phyloP scores from a whole-genome alignment of 1,140 invertebrate species.

The Rhagoletis pomonella region DNA sequence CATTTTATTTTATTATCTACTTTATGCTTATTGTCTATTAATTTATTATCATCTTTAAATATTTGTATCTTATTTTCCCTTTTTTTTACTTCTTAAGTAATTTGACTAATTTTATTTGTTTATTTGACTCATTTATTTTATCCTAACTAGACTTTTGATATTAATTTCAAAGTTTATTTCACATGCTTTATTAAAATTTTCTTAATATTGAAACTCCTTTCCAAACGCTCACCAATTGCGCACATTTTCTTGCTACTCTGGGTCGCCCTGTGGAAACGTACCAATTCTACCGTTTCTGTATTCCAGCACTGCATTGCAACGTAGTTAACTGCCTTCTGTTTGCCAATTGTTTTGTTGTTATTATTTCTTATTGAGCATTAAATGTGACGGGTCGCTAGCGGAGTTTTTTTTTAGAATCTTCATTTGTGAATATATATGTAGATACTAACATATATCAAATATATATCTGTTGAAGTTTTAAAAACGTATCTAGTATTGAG shows the following conservation, averaged over 20 bases:
- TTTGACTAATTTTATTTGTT: too few species aligned
- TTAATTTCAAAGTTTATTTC: too few species aligned
- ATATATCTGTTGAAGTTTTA: background rate
- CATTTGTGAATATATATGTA: background rate
- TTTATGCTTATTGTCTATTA: too few species aligned
- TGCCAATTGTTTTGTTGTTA: slow-evolving; percentile 13
- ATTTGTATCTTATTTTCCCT: too few species aligned
- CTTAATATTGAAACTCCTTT: background rate
- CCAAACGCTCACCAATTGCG: background rate
- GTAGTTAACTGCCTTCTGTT: background rate
- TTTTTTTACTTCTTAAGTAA: too few species aligned
- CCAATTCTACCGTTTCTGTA: background rate
- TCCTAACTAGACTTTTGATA: too few species aligned
- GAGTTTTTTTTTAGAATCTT: background rate
- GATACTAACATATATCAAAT: background rate
- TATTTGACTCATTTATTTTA: too few species aligned
- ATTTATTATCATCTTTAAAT: too few species aligned
- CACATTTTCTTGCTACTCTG: background rate
- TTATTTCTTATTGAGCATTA: slow-evolving; percentile 32
- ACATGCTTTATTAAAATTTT: too few species aligned
- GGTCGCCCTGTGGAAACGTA: background rate
- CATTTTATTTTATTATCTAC: too few species aligned
- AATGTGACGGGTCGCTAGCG: background rate
- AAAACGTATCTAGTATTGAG: background rate
- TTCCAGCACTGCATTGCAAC: background rate